phyloP scores from a whole-genome alignment of 2,888 invertebrate genomes.

The Argyresthia goedartella region DNA sequence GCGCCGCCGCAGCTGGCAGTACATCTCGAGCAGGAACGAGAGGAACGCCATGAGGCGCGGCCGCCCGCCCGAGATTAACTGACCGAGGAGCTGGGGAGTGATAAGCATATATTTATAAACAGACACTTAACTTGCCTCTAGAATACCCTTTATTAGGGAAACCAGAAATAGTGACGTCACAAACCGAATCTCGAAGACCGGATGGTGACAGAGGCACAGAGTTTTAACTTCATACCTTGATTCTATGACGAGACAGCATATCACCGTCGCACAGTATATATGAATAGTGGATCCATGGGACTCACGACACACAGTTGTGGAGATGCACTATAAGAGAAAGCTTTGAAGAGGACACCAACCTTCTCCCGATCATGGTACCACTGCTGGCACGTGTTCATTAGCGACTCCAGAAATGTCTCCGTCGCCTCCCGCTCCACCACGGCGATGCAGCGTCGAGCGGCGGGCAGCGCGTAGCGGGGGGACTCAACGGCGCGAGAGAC shows the following conservation, averaged over 20 bases:
- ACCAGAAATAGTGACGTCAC: neutral
- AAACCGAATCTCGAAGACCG: neutral
- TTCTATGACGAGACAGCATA: no score
- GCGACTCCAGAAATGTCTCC: constrained; percentile 90
- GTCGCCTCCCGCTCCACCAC: constrained; percentile 90
- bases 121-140: neutral
- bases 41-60: constrained; percentile 86
- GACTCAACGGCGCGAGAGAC: constrained; percentile 86
- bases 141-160: no score
- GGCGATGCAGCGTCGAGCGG: constrained; percentile 86
- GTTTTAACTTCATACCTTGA: no score
- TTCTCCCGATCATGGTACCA: constrained; percentile 89
- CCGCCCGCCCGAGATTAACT: constrained; percentile 72
- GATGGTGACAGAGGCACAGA: no score
- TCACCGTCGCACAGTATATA: no score
- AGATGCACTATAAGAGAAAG: no score
- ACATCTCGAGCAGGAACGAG: constrained; percentile 92
- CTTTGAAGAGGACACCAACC: constrained; percentile 33
- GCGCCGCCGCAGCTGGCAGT: constrained; percentile 85
- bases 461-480: constrained; percentile 82
- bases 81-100: constrained; percentile 53
- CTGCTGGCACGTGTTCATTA: constrained; percentile 91
- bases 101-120: neutral
- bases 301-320: no score
- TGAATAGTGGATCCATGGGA: no score